Base-by-base conservation (phyloP, 1,140 invertebrate species). In the Xylocopa sonorina region DNA sequence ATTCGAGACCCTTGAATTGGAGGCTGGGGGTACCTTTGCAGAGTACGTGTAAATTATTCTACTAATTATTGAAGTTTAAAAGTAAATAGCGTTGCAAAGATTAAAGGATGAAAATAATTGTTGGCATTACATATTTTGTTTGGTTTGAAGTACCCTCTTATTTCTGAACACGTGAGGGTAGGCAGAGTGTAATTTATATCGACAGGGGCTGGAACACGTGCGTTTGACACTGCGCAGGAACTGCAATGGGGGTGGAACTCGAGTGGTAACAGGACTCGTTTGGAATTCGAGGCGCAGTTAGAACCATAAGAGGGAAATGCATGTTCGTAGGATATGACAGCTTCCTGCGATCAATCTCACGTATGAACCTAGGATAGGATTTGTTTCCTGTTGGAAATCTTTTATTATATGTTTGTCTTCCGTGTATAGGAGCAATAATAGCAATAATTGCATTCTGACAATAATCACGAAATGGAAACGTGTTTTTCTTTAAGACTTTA, bases 231-330 rank as follows among this genome's bases (percentile, higher is more conserved):
- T 21, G 16, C 21, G 14, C 34, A 76, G 51, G 16, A 68, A 48
- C 74, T 48, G 21, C 41, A 53, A 41, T 4, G 5, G 38, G 73
- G 29, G 51, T 68, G 2, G 41, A 48, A 27, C 29, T 76, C 9
- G 24, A 76, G 74, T 68, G 74, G 74, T 38, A 68, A 57, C 63
- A 76, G 38, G 73, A 76, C 48, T 32, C 50, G 46, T 0, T 16
- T 32, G 43, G n/a, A 51, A 51, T 51, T 74, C 29, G 16, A 46
- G 18, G 18, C 29, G 34, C 16, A 34, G 21, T 27, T 64, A 24
- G n/a, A 67, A 46, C 62, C 51, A 38, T 48, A 76, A 67, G 73
- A 76, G 63, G 73, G 63, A 76, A 67, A 18, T 32, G 27, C 29
- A 21, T 21, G 27, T 67, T 57, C 34, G 41, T 34, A 38, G 51